These are phyloP conservation scores for Cochlearius cochlearius DNA, from an alignment of 2,113 vertebrate genomes.

Conservation along the genomic window DNA sequence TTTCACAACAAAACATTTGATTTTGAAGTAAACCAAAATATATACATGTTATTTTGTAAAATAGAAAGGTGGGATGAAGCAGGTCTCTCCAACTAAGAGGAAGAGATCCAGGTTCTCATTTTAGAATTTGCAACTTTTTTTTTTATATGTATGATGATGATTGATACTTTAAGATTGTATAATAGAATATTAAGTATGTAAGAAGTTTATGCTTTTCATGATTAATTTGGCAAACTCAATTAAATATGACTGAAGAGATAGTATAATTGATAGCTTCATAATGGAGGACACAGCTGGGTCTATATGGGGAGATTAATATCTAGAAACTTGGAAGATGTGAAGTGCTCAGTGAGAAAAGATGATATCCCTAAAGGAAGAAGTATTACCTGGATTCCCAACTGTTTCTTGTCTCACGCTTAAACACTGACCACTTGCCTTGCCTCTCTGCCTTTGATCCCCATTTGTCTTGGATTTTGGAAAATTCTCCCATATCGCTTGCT, in stretches of 20 bases:
- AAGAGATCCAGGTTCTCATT: neutral
- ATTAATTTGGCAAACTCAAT: conserved; percentile 28
- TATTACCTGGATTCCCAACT: neutral
- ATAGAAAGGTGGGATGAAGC: neutral
- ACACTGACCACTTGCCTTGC: neutral
- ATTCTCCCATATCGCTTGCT: neutral
- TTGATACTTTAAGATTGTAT: neutral
- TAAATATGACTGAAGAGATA: neutral
- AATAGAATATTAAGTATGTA: neutral
- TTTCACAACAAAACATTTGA: neutral
- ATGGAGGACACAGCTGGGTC: neutral
- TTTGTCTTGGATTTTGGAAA: neutral
- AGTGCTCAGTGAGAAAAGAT: neutral
- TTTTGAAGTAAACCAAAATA: neutral
- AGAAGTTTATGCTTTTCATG: neutral
- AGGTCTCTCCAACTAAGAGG: neutral
- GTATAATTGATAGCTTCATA: neutral
- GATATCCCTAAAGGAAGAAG: neutral
- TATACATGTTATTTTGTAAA: neutral
- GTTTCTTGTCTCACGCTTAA: neutral
- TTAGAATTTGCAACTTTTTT: neutral
- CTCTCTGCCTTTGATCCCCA: neutral
- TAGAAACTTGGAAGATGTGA: neutral
- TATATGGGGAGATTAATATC: neutral
- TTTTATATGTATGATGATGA: neutral